These are phyloP conservation scores for Drosophila bifasciata DNA, from an alignment of 1,140 invertebrate species.

Conservation along the genomic window DNA sequence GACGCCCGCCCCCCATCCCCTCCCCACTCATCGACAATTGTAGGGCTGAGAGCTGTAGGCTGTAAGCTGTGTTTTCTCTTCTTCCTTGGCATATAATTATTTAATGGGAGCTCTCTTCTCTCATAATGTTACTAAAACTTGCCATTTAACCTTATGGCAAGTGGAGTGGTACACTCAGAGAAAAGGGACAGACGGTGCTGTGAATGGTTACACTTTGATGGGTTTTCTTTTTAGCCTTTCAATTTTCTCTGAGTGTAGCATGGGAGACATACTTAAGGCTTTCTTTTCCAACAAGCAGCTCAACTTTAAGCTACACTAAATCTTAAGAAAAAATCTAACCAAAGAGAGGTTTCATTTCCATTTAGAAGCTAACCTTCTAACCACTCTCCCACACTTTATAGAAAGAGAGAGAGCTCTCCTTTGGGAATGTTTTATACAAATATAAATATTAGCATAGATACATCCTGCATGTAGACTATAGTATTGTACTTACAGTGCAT, in stretches of 20 bases:
- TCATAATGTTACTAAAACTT: conserved; percentile 31
- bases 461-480: neutral
- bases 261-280: no score
- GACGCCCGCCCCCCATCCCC: conserved; percentile 18
- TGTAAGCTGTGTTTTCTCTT: conserved; percentile 15
- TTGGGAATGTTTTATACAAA: neutral
- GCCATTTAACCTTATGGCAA: conserved; percentile 35
- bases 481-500: conserved; percentile 90
- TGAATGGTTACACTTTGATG: no score
- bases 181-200: no score
- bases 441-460: neutral
- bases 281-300: no score
- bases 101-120: conserved; percentile 34
- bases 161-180: no score
- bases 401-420: no score
- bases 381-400: no score
- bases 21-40: neutral
- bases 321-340: neutral
- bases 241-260: no score
- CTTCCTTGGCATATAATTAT: conserved; percentile 69
- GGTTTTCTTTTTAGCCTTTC: no score
- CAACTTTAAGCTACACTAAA: no score
- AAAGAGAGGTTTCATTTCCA: neutral
- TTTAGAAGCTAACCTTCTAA: neutral
- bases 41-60: no score